Base-by-base conservation (phyloP, 2,888 invertebrate species). In the Melanostoma scalare region DNA sequence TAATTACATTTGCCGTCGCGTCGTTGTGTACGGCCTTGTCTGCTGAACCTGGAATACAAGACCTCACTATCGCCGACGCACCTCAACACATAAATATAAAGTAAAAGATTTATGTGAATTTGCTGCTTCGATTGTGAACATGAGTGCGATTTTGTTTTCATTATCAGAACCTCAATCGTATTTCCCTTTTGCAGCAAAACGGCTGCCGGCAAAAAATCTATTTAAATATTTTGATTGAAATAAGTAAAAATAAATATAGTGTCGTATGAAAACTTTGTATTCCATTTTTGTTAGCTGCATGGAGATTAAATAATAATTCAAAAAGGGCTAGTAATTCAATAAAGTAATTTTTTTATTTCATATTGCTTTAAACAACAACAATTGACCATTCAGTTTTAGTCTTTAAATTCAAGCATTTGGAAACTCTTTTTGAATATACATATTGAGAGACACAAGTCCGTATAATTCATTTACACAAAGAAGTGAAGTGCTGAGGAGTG, bases 171-270 rank as follows among this genome's bases (percentile, higher is more conserved):
- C 44, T 61, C 74, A 61, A 73, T 73, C 67, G 35, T 52, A 46
- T 50, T 52, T 67, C 71, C 20, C 65, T 71, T 75, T 65, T 31
- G 42, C 60, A 38, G 48, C 63, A 38, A 44, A 63, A 58, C 53
- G 60, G 40, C 42, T 42, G 44, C 36, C 53, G 73, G 61, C 20
- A 63, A 56, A 52, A 48, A 58, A 42, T 61, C 50, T 55, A 42
- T 71, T 72, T 72, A 55, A 72, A 77, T 77, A 81, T 81, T 81
- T 81, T 77, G 77, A 81, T 81, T 81, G 71, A 75, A 81, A 81
- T 65, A 53, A 65, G 30, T 58, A 50, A 40, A 65, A 42, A 69
- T 20, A 20, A 20, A 63, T 63, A 74, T 63, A 61, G 31, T 6
- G 56, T 48, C 50, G 63, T 50, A 35, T 53, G 44, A 42, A 56